Percentiles rank a stretch among this genome's conserved stretches.
Evolutionary conservation across 2,113 vertebrate species (phyloP).

Genomic region (Catharus minimus): DNA sequence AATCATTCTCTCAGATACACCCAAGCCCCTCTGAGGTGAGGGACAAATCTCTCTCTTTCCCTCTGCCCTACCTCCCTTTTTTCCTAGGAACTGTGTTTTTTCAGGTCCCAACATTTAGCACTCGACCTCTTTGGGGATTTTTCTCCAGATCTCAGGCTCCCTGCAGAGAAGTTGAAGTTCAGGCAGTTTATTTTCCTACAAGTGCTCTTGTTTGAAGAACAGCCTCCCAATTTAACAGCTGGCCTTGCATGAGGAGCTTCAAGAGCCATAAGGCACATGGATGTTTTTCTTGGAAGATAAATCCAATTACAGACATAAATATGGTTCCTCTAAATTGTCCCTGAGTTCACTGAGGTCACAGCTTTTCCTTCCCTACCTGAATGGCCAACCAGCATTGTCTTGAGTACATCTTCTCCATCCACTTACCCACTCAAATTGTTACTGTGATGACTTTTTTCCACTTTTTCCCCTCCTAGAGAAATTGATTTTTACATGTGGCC

Average conservation of each 20-base stretch:
- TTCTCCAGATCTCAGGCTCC: not conserved
- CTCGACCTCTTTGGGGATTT: not conserved
- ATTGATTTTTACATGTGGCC: constrained; percentile 72
- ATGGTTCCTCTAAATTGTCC: not conserved
- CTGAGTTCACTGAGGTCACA: not conserved
- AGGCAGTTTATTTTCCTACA: not conserved
- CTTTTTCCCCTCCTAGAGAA: not conserved
- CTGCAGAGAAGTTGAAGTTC: not conserved
- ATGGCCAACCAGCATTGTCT: not conserved
- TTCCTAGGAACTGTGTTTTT: not conserved
- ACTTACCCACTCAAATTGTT: not conserved
- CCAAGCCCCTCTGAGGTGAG: not conserved
- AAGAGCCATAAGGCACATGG: not conserved
- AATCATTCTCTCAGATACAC: not conserved
- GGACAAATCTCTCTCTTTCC: not conserved
- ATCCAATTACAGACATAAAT: not conserved
- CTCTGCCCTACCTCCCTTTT: not conserved
- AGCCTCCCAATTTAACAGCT: not conserved
- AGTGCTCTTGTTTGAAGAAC: not conserved
- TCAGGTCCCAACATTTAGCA: not conserved
- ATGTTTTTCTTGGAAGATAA: not conserved
- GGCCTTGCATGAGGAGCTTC: not conserved
- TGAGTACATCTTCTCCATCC: not conserved
- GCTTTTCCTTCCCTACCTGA: not conserved
- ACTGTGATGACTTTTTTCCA: constrained; percentile 35